phyloP scores from a whole-genome alignment of 1,140 invertebrate genomes.

The Drosophila parabipectinata region DNA sequence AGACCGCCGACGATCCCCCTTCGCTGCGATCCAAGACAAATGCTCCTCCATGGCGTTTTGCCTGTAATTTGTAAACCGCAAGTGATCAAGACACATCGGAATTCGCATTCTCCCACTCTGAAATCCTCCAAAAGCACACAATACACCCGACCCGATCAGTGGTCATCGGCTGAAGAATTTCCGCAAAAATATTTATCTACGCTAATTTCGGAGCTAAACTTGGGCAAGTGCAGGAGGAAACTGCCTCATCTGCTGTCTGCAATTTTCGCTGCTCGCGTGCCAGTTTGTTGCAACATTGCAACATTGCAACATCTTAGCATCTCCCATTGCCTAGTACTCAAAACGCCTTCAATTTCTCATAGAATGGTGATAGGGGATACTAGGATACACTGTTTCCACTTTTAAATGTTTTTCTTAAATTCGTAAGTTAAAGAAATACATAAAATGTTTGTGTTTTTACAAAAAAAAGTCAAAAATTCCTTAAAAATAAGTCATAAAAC shows the following conservation, averaged over 20 bases:
- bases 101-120: conserved; percentile 29
- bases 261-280: conserved; percentile 75
- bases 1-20: conserved; percentile 29
- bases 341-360: conserved; percentile 70
- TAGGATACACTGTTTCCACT: no score
- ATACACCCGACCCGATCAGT: conserved; percentile 24
- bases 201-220: conserved; percentile 73
- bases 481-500: no score
- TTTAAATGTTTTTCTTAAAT: no score
- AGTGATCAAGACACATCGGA: conserved; percentile 37
- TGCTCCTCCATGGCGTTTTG: background rate
- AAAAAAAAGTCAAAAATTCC: no score
- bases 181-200: conserved; percentile 76
- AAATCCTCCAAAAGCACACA: conserved; percentile 22
- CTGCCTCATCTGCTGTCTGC: conserved; percentile 58
- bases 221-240: conserved; percentile 68
- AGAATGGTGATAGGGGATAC: no score
- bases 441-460: no score
- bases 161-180: conserved; percentile 65
- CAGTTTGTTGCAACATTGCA: conserved; percentile 47
- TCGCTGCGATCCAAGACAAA: conserved; percentile 8
- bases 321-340: conserved; percentile 40
- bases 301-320: conserved; percentile 28
- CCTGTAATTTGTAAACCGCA: conserved; percentile 47
- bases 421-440: no score